These are phyloP conservation scores for Drosophila stalkeri DNA, from an alignment of 2,888 invertebrate genomes.

Conservation along the genomic window DNA sequence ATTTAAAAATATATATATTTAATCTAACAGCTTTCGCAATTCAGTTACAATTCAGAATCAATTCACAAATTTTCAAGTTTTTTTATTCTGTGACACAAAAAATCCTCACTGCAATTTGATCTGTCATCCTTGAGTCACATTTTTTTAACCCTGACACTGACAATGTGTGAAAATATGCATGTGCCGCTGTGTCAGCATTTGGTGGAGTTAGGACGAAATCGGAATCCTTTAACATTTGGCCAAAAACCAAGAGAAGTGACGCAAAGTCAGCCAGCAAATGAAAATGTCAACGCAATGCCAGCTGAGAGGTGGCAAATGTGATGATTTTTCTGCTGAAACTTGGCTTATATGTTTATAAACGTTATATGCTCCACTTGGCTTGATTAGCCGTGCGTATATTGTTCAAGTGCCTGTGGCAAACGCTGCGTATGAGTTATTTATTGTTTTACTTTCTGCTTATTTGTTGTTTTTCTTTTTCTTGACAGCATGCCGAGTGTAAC, in stretches of 20 bases:
- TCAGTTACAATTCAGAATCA: background rate
- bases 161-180: slow-evolving; percentile 21
- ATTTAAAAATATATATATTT: background rate
- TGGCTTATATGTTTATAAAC: slow-evolving; percentile 46
- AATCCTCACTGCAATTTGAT: background rate
- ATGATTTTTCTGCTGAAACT: slow-evolving; percentile 2
- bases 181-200: slow-evolving; percentile 20
- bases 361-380: slow-evolving; percentile 59
- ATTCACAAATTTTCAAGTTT: background rate
- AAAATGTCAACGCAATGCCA: slow-evolving; percentile 13
- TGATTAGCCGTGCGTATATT: slow-evolving; percentile 51
- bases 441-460: slow-evolving; percentile 12
- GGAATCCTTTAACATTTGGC: slow-evolving; percentile 8
- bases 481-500: background rate
- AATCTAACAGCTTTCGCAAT: background rate
- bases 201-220: slow-evolving; percentile 1
- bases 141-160: slow-evolving; percentile 3
- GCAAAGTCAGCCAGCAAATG: background rate
- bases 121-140: background rate
- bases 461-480: background rate
- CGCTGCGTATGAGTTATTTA: slow-evolving; percentile 71
- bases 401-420: slow-evolving; percentile 48
- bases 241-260: background rate
- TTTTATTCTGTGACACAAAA: background rate
- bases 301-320: slow-evolving; percentile 10